These are phyloP conservation scores for Coptodon rendalli DNA, from an alignment of 2,113 vertebrate species.

Conservation along the genomic window DNA sequence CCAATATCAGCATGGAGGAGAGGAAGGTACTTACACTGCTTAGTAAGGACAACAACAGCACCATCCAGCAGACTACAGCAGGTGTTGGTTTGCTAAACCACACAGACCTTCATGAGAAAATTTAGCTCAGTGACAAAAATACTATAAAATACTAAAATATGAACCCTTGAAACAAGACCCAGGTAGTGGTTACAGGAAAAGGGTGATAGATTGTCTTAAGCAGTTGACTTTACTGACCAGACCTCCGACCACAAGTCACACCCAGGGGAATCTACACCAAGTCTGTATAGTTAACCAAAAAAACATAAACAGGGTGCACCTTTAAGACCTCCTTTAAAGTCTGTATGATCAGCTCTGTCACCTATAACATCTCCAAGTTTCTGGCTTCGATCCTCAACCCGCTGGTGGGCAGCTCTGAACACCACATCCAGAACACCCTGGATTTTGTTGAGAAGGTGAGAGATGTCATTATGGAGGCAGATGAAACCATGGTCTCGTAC, in stretches of 20 bases:
- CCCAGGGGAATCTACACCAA: neutral
- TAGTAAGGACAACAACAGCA: neutral
- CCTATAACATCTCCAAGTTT: neutral
- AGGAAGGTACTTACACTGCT: neutral
- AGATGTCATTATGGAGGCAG: no score
- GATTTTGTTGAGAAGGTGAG: no score
- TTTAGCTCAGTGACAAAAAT: neutral
- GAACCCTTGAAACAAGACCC: neutral
- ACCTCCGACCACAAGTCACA: neutral
- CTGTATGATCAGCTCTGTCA: neutral
- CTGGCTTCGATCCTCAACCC: neutral
- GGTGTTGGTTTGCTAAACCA: neutral
- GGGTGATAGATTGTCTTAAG: neutral
- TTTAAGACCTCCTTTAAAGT: neutral
- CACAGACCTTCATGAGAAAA: neutral
- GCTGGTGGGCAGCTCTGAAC: neutral
- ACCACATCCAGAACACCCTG: neutral
- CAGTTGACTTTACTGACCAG: neutral
- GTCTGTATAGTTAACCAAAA: neutral
- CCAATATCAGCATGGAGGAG: neutral
- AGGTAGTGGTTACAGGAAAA: neutral
- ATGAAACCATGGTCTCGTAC: no score
- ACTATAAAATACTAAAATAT: neutral
- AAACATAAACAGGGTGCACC: neutral
- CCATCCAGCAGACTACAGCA: neutral